Evolutionary conservation across 2,888 invertebrate species (phyloP), one percentile per base, ranked within the genome.

Genomic region (Dynastes tityus): DNA sequence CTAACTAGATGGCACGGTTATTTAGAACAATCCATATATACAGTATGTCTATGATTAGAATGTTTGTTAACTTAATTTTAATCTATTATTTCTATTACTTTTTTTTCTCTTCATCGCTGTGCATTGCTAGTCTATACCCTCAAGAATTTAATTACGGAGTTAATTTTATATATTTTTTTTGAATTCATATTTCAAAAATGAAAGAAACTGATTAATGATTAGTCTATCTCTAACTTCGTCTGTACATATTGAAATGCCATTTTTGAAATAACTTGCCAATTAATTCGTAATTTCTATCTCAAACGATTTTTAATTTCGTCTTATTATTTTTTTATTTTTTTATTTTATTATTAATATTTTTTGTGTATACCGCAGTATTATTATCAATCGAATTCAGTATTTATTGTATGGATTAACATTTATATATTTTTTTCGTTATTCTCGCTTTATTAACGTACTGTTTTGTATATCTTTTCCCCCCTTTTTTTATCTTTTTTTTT

Each of bases 261-360:
- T 71, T 67, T 53, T 74, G 55, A 74, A 49, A 74, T 40, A 76
- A 76, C 65, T 67, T 76, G 76, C 65, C 58, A 67, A 76, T 76
- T 58, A 51, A 5, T 67, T 49, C 40, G 29, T 75, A 49, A 13
- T 75, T 63, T 75, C 63, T 22, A 37, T 37, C 32, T 37, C 32
- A 16, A 63, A 22, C 55, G 55, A 22, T 16, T 73, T 37, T 73
- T 13, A 37, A 8, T 58, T 58, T 73, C 40, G 58, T 55, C 32
- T 53, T 55, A 5, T 74, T 75, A 13, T 75, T 63, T 45, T 75
- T 58, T 53, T 45, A n/a, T 58, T 37, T 32, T 74, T 58, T 74
- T 55, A 55, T 16, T 70, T 70, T 51, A 45, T 40, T 32, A 16
- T 22, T 49, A n/a, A 64, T 63, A 5, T 74, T 45, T 29, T 75